These are phyloP conservation scores for Pharmacophagus antenor DNA, from an alignment of 2,888 invertebrate species.

Conservation along the genomic window DNA sequence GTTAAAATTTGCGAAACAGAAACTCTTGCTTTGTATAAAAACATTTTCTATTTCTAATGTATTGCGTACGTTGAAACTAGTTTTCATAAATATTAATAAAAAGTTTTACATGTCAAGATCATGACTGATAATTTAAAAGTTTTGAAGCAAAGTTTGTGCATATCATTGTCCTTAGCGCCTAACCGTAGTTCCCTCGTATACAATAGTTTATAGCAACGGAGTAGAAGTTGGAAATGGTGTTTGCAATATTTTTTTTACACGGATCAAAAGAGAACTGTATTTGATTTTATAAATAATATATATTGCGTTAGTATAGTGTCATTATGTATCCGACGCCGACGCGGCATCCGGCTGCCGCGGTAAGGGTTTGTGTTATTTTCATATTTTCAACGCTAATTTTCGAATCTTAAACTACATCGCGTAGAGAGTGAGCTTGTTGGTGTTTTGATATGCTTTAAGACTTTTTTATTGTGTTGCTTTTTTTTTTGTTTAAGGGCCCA, in stretches of 20 bases:
- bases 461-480: slow-evolving; percentile 42
- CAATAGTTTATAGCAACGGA: slow-evolving; percentile 67
- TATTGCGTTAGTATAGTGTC: slow-evolving; percentile 39
- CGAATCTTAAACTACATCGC: neutral
- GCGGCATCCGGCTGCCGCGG: slow-evolving; percentile 88
- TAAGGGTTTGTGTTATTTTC: slow-evolving; percentile 80
- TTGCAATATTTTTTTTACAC: slow-evolving; percentile 52
- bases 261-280: slow-evolving; percentile 64
- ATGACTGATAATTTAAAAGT: slow-evolving; percentile 74
- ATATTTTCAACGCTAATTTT: slow-evolving; percentile 30
- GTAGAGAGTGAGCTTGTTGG: slow-evolving; percentile 15
- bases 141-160: slow-evolving; percentile 74
- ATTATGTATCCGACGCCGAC: slow-evolving; percentile 88
- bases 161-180: slow-evolving; percentile 74
- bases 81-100: slow-evolving; percentile 34
- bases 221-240: slow-evolving; percentile 63
- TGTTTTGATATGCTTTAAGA: slow-evolving; percentile 29
- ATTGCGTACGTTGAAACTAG: slow-evolving; percentile 26
- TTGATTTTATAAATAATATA: slow-evolving; percentile 52
- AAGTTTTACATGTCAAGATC: slow-evolving; percentile 60
- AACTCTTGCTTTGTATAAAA: slow-evolving; percentile 47
- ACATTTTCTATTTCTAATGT: slow-evolving; percentile 22
- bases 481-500: slow-evolving; percentile 84
- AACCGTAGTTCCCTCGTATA: slow-evolving; percentile 61
- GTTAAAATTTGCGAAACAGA: slow-evolving; percentile 58